A percentile compares a stretch with the other conserved stretches of the same genome.
Conservation (phyloP, 92 coral and sea anemone genomes). For the Epizoanthus rinbou region DNA sequence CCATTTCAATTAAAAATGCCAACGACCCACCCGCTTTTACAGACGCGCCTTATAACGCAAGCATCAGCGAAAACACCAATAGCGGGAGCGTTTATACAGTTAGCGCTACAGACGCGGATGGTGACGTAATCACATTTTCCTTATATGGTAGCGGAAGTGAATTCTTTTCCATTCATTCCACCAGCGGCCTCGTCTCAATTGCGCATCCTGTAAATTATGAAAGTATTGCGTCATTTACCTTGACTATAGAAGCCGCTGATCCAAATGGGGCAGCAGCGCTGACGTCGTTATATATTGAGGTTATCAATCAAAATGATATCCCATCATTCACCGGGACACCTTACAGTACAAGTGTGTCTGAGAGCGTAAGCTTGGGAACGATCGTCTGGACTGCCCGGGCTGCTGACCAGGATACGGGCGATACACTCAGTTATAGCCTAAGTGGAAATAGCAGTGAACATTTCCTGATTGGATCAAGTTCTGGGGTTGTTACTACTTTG, state of each 20-base stretch:
- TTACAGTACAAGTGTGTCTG: conserved; percentile 53
- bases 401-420: conserved; percentile 53
- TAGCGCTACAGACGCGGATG: conserved; percentile 62
- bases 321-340: conserved; percentile 62
- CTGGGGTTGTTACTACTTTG: conserved; percentile 43
- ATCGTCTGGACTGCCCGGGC: conserved; percentile 57
- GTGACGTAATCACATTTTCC: conserved; percentile 50
- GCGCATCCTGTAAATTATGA: conserved; percentile 61
- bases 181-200: conserved; percentile 45
- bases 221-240: conserved; percentile 56
- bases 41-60: conserved; percentile 51
- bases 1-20: conserved; percentile 28
- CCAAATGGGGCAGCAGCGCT: conserved; percentile 44
- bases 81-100: conserved; percentile 52
- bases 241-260: conserved; percentile 63
- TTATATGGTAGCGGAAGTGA: conserved; percentile 58
- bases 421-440: conserved; percentile 42
- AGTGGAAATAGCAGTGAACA: conserved; percentile 36
- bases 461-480: conserved; percentile 46
- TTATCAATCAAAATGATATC: conserved; percentile 66
- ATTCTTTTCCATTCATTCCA: conserved; percentile 40
- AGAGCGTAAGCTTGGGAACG: conserved; percentile 44
- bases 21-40: conserved; percentile 57
- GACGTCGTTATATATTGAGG: conserved; percentile 55
- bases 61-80: conserved; percentile 47